phyloP scores from a whole-genome alignment of 2,797 vertebrate species.

The Poecilia picta region DNA sequence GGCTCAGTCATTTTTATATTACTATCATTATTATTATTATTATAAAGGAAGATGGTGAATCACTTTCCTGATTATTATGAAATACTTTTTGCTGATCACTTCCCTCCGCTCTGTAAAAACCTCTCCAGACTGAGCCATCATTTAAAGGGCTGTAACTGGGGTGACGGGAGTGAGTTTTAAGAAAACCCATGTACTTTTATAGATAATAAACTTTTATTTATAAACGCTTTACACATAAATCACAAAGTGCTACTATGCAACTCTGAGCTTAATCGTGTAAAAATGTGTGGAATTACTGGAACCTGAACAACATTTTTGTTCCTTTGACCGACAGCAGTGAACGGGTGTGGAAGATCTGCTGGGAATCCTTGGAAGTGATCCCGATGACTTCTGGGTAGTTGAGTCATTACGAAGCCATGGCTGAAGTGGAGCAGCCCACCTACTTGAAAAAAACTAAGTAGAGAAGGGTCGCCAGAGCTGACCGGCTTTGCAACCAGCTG shows the following conservation, averaged over 20 bases:
- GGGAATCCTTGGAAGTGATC: slow-evolving; percentile 53
- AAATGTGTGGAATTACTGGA: slow-evolving; percentile 16
- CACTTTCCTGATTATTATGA: neutral
- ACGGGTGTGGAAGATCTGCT: slow-evolving; percentile 50
- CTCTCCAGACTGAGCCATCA: slow-evolving; percentile 40
- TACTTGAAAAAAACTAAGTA: slow-evolving; percentile 1
- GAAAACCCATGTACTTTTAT: too few species aligned
- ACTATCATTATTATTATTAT: neutral
- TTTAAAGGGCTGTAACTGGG: slow-evolving; percentile 6
- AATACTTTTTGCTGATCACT: neutral
- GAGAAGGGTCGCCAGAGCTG: slow-evolving; percentile 19
- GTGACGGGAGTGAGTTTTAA: too few species aligned
- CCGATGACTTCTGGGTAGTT: slow-evolving; percentile 48
- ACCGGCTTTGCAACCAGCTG: slow-evolving; percentile 58
- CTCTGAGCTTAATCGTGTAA: neutral
- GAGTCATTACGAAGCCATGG: slow-evolving; percentile 61
- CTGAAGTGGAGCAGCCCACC: slow-evolving; percentile 36
- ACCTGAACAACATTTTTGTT: slow-evolving; percentile 41
- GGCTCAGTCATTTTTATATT: neutral
- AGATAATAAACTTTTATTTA: too few species aligned
- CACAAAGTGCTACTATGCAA: neutral
- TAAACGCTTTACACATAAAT: too few species aligned
- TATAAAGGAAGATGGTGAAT: neutral
- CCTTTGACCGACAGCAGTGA: slow-evolving; percentile 59
- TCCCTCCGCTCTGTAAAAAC: slow-evolving; percentile 36